These are phyloP conservation scores for Drosophila quinaria DNA, from an alignment of 2,888 invertebrate genomes.

Conservation along the genomic window DNA sequence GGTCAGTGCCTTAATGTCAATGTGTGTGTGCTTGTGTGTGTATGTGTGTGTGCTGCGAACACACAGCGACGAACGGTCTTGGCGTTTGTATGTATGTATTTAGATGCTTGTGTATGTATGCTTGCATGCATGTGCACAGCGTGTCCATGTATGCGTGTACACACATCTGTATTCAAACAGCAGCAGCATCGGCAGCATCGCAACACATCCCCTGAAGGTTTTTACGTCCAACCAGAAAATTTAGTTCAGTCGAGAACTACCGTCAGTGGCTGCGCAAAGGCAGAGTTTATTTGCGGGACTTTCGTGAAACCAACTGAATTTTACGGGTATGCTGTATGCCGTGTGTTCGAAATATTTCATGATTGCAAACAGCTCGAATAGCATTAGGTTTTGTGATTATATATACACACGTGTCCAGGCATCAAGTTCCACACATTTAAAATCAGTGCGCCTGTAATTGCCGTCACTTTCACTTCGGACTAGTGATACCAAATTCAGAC, in stretches of 20 bases:
- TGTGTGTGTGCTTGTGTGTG: slow-evolving; percentile 21
- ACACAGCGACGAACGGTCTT: slow-evolving; percentile 23
- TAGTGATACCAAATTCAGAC: slow-evolving; percentile 23
- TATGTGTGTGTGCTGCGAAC: slow-evolving; percentile 15
- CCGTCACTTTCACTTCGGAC: slow-evolving; percentile 41
- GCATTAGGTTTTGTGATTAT: slow-evolving; percentile 32
- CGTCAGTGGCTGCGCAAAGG: slow-evolving; percentile 84
- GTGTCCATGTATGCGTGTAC: slow-evolving; percentile 23
- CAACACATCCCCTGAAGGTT: slow-evolving; percentile 85
- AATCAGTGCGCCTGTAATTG: slow-evolving; percentile 34
- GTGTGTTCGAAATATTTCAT: slow-evolving; percentile 50
- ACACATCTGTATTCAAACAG: slow-evolving; percentile 49
- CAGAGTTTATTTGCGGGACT: slow-evolving; percentile 82
- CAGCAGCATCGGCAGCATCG: slow-evolving; percentile 59
- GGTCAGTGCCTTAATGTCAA: slow-evolving; percentile 44
- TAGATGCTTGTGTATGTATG: slow-evolving; percentile 5
- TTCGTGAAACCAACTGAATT: slow-evolving; percentile 54
- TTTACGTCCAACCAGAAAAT: slow-evolving; percentile 84
- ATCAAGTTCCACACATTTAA: slow-evolving; percentile 17
- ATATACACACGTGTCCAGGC: slow-evolving; percentile 17
- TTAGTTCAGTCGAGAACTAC: slow-evolving; percentile 84
- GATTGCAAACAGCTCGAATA: slow-evolving; percentile 36
- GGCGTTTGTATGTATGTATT: slow-evolving; percentile 21
- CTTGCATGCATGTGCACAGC: slow-evolving; percentile 12
- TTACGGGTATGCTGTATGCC: slow-evolving; percentile 40